Evolutionary conservation across 2,113 vertebrate genomes (phyloP).

Genomic region (Lonchura striata): DNA sequence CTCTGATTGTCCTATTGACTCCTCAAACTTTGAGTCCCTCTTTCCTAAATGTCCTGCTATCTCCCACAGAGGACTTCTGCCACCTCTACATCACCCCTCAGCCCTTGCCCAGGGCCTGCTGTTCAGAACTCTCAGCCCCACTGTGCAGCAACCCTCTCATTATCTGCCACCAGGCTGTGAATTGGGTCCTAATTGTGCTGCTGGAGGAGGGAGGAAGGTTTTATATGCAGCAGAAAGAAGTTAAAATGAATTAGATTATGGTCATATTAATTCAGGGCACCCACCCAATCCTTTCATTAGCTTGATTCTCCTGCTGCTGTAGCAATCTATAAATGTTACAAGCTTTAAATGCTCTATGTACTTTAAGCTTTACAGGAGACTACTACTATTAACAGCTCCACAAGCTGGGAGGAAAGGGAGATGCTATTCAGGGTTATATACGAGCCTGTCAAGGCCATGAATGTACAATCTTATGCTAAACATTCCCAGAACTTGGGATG

Average conservation of each 20-base stretch:
- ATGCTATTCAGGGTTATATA: constrained; percentile 6
- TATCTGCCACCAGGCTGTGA: neutral
- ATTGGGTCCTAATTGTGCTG: neutral
- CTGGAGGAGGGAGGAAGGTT: neutral
- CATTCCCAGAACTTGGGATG: constrained; percentile 30
- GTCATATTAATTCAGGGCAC: constrained; percentile 51
- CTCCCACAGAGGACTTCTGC: neutral
- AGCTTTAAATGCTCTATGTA: constrained; percentile 35
- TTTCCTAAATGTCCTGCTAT: neutral
- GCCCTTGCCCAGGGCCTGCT: neutral
- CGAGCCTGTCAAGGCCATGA: neutral
- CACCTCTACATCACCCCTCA: neutral
- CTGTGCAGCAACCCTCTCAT: neutral
- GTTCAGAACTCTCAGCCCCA: neutral
- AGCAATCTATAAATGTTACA: constrained; percentile 53
- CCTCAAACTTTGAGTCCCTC: neutral
- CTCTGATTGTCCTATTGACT: neutral
- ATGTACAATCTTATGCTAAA: neutral
- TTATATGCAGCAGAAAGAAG: constrained; percentile 9
- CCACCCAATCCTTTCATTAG: constrained; percentile 65
- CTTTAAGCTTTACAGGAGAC: constrained; percentile 24
- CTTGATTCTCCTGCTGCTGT: constrained; percentile 40
- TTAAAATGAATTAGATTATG: constrained; percentile 59
- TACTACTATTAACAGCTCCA: constrained; percentile 24
- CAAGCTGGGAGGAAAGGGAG: neutral